Base-by-base conservation (phyloP, 2,113 vertebrate genomes). In the Chitala chitala region DNA sequence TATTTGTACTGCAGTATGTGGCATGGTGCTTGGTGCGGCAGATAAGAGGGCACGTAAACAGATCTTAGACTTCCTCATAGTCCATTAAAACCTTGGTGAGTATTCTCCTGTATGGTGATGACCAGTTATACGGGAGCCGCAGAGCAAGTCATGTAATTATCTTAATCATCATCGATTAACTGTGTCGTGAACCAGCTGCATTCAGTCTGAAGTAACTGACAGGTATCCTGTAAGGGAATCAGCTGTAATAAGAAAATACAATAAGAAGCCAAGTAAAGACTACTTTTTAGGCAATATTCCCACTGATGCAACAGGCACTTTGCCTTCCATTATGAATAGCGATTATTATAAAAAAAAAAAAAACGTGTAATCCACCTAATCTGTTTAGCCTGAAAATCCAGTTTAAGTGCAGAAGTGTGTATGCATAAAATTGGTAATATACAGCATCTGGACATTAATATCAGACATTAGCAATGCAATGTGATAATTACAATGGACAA, bases 301-400 rank as follows among this genome's bases (percentile, higher is more conserved):
- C 17, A 33, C 33, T 20, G n/a, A 33, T 20, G 17, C 15, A n/a
- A 15, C 17, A 20, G 59, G 6, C 56, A 31, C 56, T 31, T 59
- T 59, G 33, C 12, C 56, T 59, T 58, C 29, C 56, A 33, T 24
- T 15, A 31, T 15, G 29, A 59, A 10, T 58, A 4, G 31, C 8
- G 58, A 61, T 61, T 61, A 61, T 38, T 38, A 20, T 5, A 59
- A 20, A 36, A 61, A 17, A 29, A 58, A 59, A 22, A 63, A 20
- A n/a, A 63, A 63, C 59, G 38, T 29, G 33, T 63, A 29, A 63
- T 33, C 17, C 59, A 38, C 59, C 17, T 63, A 63, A 63, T 63
- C 59, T 63, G 33, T 63, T 63, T 63, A 38, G 17, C 12, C 33
- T n/a, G 59, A 63, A 63, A 63, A 63, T 63, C 59, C 33, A n/a